These are phyloP conservation scores for Zygaena filipendulae DNA, from an alignment of 2,888 invertebrate species.

Conservation along the genomic window DNA sequence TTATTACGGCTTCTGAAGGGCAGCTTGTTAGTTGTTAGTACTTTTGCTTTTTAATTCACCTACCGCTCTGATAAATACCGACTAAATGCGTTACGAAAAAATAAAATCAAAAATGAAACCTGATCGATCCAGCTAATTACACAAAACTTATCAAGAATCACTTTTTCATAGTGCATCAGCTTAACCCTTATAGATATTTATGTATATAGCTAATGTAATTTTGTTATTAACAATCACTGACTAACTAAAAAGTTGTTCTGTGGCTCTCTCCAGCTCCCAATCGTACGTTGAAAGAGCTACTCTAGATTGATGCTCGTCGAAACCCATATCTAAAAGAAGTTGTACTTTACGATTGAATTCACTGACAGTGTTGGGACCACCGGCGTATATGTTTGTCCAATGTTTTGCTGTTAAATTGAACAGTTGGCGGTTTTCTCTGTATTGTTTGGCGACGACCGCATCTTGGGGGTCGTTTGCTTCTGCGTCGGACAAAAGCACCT, in stretches of 20 bases:
- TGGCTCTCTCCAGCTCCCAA: constrained; percentile 94
- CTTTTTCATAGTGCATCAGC: no score
- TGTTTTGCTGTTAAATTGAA: constrained; percentile 93
- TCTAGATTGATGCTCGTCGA: constrained; percentile 88
- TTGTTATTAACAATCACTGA: no score
- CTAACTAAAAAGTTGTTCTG: constrained; percentile 72
- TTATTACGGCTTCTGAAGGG: no score
- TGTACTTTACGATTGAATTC: constrained; percentile 91
- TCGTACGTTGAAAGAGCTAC: constrained; percentile 92
- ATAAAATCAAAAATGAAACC: no score
- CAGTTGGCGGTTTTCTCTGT: constrained; percentile 86
- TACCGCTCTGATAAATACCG: no score
- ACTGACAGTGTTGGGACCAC: constrained; percentile 68
- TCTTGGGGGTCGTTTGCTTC: constrained; percentile 94
- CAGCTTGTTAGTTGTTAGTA: no score
- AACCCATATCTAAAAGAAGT: constrained; percentile 93
- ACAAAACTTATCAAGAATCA: no score
- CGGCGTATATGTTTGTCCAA: constrained; percentile 96
- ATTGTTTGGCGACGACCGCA: constrained; percentile 98
- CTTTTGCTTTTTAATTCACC: no score
- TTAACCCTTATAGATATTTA: no score
- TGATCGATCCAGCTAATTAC: no score
- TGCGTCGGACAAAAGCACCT: constrained; percentile 92
- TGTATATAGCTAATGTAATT: no score
- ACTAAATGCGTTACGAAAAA: no score